These are phyloP conservation scores for Palythoa heliodiscus DNA, from an alignment of 92 coral and sea anemone genomes.

Conservation along the genomic window DNA sequence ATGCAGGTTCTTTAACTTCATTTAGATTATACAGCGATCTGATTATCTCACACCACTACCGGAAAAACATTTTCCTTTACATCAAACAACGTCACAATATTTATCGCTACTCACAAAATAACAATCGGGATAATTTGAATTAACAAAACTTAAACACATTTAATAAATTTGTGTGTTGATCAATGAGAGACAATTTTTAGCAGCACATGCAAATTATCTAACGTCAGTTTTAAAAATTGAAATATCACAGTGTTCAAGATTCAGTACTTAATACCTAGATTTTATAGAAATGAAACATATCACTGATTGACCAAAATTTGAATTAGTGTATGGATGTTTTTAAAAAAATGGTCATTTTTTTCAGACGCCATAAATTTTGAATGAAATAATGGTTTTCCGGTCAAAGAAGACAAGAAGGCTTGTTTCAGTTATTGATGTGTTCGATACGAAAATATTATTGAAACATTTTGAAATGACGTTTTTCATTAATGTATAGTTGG, in stretches of 20 bases:
- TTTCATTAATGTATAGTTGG: too few relatives aligned
- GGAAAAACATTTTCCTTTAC: constrained; percentile 6
- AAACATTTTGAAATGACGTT: too few relatives aligned
- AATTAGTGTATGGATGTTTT: background rate
- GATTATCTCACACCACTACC: background rate
- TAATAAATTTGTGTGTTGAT: background rate
- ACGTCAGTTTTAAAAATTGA: background rate
- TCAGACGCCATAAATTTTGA: too few relatives aligned
- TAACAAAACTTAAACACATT: background rate
- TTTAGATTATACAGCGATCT: background rate
- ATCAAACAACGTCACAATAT: background rate
- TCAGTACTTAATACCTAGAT: background rate
- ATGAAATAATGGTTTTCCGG: too few relatives aligned
- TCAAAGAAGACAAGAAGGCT: too few relatives aligned
- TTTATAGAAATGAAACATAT: too few relatives aligned
- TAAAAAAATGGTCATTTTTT: background rate
- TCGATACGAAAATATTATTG: too few relatives aligned
- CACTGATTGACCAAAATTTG: too few relatives aligned
- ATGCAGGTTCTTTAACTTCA: background rate
- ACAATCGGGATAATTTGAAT: background rate
- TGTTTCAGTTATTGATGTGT: too few relatives aligned
- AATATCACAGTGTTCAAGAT: background rate
- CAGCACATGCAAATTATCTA: background rate
- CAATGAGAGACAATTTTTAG: background rate
- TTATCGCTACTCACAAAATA: background rate